phyloP scores from a whole-genome alignment of 2,888 invertebrate genomes.

The Parnassius smintheus region DNA sequence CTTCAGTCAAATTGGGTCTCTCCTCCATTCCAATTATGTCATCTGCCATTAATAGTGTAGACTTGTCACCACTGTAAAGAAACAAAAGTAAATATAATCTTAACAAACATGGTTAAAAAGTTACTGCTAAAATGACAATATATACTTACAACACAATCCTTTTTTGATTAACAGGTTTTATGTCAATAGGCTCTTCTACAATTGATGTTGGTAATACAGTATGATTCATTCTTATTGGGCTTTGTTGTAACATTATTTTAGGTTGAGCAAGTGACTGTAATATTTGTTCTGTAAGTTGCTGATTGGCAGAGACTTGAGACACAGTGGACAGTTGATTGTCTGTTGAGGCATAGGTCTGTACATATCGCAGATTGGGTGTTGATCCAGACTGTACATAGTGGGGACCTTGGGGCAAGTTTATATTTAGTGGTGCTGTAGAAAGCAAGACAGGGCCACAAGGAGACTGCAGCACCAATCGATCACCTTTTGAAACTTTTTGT shows the following conservation, averaged over 20 bases:
- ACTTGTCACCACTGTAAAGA: conserved; percentile 72
- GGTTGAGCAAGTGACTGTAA: conserved; percentile 79
- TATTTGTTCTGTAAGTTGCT: conserved; percentile 83
- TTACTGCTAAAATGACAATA: conserved; percentile 3
- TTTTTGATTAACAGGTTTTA: conserved; percentile 61
- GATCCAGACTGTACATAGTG: conserved; percentile 76
- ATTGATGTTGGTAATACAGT: conserved; percentile 40
- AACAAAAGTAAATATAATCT: conserved; percentile 6
- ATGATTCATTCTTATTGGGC: conserved; percentile 48
- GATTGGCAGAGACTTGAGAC: conserved; percentile 81
- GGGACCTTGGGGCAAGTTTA: conserved; percentile 67
- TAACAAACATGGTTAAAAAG: conserved; percentile 18
- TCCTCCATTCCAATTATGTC: conserved; percentile 77
- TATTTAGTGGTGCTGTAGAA: conserved; percentile 65
- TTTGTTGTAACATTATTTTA: conserved; percentile 62
- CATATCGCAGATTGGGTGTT: conserved; percentile 69
- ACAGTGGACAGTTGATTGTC: conserved; percentile 64
- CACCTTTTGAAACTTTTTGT: conserved; percentile 65
- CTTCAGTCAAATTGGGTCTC: conserved; percentile 71
- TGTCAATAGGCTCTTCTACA: conserved; percentile 52
- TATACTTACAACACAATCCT: conserved; percentile 73
- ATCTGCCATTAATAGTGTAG: conserved; percentile 71
- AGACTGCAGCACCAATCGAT: conserved; percentile 68
- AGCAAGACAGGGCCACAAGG: conserved; percentile 72
- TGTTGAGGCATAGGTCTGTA: conserved; percentile 63